Evolutionary conservation across 1,140 invertebrate species (phyloP).

Genomic region (honey bee (Apis mellifera)): DNA sequence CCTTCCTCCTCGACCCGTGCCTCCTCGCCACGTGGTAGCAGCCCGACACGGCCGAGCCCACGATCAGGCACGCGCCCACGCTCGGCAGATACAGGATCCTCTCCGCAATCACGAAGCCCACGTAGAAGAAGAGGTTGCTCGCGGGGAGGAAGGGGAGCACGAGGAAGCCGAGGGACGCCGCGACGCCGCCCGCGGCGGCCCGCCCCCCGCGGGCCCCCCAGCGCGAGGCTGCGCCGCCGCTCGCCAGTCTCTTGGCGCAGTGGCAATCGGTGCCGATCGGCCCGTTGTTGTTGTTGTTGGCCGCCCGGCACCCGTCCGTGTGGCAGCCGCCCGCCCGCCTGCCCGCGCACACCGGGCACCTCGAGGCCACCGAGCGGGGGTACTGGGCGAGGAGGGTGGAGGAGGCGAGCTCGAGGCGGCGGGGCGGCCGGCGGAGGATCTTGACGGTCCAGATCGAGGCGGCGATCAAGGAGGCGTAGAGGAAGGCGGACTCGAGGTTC

Average conservation of each 20-base stretch:
- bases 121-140: constrained; percentile 96
- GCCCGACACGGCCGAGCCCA: constrained; percentile 84
- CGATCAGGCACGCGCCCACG: constrained; percentile 95
- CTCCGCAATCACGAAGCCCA: constrained; percentile 98
- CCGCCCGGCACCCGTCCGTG: constrained; percentile 78
- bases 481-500: constrained; percentile 87
- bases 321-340: constrained; percentile 76
- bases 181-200: constrained; percentile 78
- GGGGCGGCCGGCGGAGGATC: constrained; percentile 60
- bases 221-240: constrained; percentile 12
- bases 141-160: constrained; percentile 96
- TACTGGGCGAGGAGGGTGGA: constrained; percentile 49
- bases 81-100: constrained; percentile 97
- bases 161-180: constrained; percentile 89
- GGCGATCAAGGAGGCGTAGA: constrained; percentile 85
- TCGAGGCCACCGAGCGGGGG: constrained; percentile 49
- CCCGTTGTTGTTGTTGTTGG: constrained; percentile 81
- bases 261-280: constrained; percentile 75
- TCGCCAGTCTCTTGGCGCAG: constrained; percentile 68
- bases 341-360: constrained; percentile 78
- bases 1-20: constrained; percentile 78
- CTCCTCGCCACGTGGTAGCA: constrained; percentile 76
- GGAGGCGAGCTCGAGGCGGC: constrained; percentile 1
- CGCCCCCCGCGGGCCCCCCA: constrained; percentile 18
- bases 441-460: constrained; percentile 72